phyloP scores from a whole-genome alignment of 2,888 invertebrate genomes.

The Thumatha senex region DNA sequence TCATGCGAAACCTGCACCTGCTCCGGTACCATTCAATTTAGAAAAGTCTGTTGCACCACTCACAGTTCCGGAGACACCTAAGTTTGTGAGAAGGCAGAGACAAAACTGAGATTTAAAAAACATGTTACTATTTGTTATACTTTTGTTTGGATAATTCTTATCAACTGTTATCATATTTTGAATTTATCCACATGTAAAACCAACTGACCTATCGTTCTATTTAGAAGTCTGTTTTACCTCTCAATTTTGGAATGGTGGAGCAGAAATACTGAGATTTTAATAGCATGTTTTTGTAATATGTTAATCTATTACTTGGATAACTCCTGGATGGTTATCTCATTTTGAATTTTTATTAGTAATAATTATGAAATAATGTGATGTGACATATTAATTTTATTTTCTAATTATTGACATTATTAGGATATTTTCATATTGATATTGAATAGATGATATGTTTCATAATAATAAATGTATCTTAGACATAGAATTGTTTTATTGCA shows the following conservation, averaged over 20 bases:
- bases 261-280: no score
- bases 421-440: conserved; percentile 19
- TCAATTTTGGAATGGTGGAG: no score
- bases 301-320: no score
- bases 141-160: conserved; percentile 13
- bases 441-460: conserved; percentile 16
- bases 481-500: conserved; percentile 12
- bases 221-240: no score
- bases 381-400: conserved; percentile 25
- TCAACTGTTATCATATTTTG: conserved; percentile 29
- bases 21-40: conserved; percentile 74
- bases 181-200: conserved; percentile 3
- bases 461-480: conserved; percentile 24
- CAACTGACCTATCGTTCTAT: no score
- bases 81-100: conserved; percentile 69
- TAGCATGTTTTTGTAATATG: no score
- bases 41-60: conserved; percentile 78
- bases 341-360: conserved; percentile 11
- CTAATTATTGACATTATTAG: conserved; percentile 21
- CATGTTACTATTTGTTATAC: no score
- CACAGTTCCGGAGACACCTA: conserved; percentile 86
- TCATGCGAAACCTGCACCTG: conserved; percentile 85
- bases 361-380: conserved; percentile 1
- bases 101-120: conserved; percentile 38
- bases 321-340: no score